A percentile compares a stretch with the other conserved stretches of the same genome.
These are phyloP conservation scores for Otocyon megalotis DNA, from an alignment of 2,113 vertebrate species.

Conservation along the genomic window DNA sequence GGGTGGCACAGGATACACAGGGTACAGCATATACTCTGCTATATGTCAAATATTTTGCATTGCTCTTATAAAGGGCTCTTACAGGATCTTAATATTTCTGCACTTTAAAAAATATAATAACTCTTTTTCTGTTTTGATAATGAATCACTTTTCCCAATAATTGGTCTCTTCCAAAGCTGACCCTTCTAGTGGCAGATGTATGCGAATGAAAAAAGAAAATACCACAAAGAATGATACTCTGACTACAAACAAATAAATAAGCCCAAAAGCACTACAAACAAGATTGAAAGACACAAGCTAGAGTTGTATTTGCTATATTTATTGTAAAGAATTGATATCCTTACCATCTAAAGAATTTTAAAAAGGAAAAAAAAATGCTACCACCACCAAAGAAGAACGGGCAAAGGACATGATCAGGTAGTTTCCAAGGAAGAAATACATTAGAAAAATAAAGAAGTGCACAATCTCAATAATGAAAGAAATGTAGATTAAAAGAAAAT, in stretches of 20 bases:
- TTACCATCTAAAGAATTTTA: background rate
- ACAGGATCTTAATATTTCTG: constrained; percentile 21
- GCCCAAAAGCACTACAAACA: background rate
- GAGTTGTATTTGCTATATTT: background rate
- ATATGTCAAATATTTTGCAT: background rate
- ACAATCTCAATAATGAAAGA: background rate
- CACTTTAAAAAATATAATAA: background rate
- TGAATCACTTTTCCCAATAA: background rate
- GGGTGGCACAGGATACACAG: background rate
- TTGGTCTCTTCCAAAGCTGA: background rate
- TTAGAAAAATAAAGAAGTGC: background rate
- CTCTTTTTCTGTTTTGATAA: background rate
- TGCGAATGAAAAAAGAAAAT: background rate
- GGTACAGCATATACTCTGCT: background rate
- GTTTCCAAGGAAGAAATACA: background rate
- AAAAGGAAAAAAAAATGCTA: background rate
- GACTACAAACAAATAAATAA: background rate
- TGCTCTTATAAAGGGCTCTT: background rate
- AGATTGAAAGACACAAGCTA: constrained; percentile 7
- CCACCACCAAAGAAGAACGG: background rate
- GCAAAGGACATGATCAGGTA: background rate
- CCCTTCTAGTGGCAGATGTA: background rate
- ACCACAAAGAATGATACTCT: background rate
- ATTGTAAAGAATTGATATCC: background rate
- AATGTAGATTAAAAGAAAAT: background rate